phyloP scores from a whole-genome alignment of 2,113 vertebrate genomes.

The Odontesthes bonariensis region DNA sequence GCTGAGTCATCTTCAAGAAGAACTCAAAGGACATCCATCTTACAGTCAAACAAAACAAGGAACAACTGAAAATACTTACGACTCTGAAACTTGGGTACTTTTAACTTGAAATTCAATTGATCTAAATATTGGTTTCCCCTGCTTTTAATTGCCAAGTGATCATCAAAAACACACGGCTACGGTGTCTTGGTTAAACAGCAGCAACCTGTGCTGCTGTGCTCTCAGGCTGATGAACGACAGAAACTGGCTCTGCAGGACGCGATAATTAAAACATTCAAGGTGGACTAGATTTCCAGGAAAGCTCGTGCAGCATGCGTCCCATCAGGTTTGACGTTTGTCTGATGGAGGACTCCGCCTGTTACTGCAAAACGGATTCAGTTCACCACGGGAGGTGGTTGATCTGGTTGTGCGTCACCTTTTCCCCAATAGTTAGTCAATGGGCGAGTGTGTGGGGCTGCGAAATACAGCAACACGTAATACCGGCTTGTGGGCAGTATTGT shows the following conservation, averaged over 20 bases:
- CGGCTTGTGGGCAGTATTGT: no score
- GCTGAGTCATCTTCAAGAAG: neutral
- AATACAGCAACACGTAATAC: no score
- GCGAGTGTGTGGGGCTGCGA: no score
- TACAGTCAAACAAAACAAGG: neutral
- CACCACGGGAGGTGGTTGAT: neutral
- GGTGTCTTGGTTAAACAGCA: neutral
- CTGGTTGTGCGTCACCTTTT: neutral
- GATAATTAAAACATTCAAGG: neutral
- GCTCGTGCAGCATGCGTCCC: neutral
- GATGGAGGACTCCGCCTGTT: neutral
- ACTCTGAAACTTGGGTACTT: neutral
- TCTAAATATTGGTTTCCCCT: no score
- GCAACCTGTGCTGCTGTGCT: neutral
- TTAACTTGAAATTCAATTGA: no score
- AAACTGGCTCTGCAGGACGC: conserved; percentile 8
- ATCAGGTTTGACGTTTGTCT: neutral
- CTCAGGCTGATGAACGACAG: neutral
- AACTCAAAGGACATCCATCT: neutral
- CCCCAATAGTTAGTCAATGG: neutral
- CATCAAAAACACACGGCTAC: no score
- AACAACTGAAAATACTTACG: neutral
- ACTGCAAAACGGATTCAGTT: no score
- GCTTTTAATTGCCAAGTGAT: no score
- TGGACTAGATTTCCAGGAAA: neutral